phyloP scores from a whole-genome alignment of 2,888 invertebrate species.

The Tipula vernalis region DNA sequence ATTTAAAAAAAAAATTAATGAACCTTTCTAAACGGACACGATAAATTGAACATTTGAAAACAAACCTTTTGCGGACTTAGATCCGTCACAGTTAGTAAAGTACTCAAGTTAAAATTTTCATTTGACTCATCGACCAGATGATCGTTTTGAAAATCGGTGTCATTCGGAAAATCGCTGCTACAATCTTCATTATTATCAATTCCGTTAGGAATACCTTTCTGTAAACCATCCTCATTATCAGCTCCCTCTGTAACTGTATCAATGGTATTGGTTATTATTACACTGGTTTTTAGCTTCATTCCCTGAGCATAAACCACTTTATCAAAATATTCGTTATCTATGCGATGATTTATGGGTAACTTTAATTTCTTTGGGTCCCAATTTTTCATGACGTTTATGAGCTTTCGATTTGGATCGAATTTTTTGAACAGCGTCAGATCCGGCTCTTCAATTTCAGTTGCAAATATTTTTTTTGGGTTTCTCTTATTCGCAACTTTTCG shows the following conservation, averaged over 20 bases:
- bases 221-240: slow-evolving; percentile 13
- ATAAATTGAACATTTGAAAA: slow-evolving; percentile 36
- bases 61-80: slow-evolving; percentile 33
- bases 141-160: slow-evolving; percentile 22
- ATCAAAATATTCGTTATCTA: background rate
- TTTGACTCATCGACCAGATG: slow-evolving; percentile 24
- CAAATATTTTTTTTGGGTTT: background rate
- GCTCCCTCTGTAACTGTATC: background rate
- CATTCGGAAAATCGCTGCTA: background rate
- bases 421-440: slow-evolving; percentile 17
- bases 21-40: background rate
- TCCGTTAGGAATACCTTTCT: slow-evolving; percentile 17
- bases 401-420: slow-evolving; percentile 19
- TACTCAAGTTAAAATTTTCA: background rate
- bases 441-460: slow-evolving; percentile 23
- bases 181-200: background rate
- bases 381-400: slow-evolving; percentile 29
- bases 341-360: slow-evolving; percentile 26
- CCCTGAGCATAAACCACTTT: background rate
- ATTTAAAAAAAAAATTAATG: slow-evolving; percentile 11
- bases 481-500: background rate
- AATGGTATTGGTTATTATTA: slow-evolving; percentile 29
- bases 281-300: background rate
- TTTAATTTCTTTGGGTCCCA: slow-evolving; percentile 33
- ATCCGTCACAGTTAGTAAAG: slow-evolving; percentile 19